Evolutionary conservation across 2,888 invertebrate species (phyloP).

Genomic region (Lycocerus yunnanus): DNA sequence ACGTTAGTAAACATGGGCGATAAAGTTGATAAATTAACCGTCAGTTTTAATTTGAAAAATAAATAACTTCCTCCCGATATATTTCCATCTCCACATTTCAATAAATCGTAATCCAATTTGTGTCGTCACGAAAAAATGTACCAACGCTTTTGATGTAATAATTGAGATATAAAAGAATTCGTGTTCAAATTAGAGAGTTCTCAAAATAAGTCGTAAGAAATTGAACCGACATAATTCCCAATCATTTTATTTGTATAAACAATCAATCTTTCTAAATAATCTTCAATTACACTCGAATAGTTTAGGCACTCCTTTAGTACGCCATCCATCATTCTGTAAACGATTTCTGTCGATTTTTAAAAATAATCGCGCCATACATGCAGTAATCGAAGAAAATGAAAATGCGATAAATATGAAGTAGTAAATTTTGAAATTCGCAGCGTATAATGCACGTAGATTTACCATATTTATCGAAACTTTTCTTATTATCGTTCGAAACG

Average conservation of each 20-base stretch:
- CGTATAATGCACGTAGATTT: conserved; percentile 16
- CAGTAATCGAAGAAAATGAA: neutral
- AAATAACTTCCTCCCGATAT: neutral
- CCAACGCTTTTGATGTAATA: neutral
- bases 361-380: neutral
- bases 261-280: neutral
- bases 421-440: no score
- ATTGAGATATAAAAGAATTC: neutral
- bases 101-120: neutral
- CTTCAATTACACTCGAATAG: neutral
- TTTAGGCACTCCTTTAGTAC: neutral
- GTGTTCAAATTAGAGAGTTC: neutral
- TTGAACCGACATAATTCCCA: neutral
- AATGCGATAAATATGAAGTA: no score
- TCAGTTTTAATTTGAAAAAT: neutral
- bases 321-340: neutral
- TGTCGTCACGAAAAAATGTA: neutral
- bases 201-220: neutral
- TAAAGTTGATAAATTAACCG: neutral
- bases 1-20: neutral
- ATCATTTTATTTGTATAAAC: neutral
- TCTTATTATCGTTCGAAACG: neutral
- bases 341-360: neutral
- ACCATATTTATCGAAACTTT: conserved; percentile 12
- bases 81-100: neutral